Evolutionary conservation across 2,888 invertebrate species (phyloP), one percentile per base, ranked within the genome.

Genomic region (Drosophila ustulata): DNA sequence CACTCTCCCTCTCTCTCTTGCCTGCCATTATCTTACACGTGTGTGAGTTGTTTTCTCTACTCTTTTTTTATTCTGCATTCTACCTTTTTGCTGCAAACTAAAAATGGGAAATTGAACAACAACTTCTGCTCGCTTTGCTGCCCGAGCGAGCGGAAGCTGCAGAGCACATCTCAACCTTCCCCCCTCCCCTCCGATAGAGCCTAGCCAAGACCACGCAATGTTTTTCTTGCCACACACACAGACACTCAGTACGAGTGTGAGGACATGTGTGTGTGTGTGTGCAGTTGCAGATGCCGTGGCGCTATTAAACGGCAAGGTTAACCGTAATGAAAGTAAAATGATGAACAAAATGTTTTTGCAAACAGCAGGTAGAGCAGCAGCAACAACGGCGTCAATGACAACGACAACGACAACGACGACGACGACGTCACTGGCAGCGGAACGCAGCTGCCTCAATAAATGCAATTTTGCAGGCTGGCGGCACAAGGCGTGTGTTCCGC

Each of bases 91-190:
- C 70, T 66, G 80, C 69, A 66, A 76, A 78, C 82, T 84, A 79
- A 85, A 86, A 89, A 87, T 87, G 90, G 88, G 82, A 90, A 90
- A 89, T 90, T 90, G 78, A 90, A 90, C 87, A 90, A 85, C 89
- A 90, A 86, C 87, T 89, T 89, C 90, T 89, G 89, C 90, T 89
- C 90, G 89, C 89, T 89, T 90, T 89, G 79, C 81, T 90, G 87
- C 90, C 87, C 74, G 90, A 90, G 87, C 89, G 80, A 83, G 90
- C 83, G 89, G 90, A 90, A 90, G 83, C 75, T 70, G 71, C 69
- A 50, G 57, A 61, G 69, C 52, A 68, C 57, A 46, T 18, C 64
- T 50, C 51, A 45, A 41, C 39, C 3, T 1, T 9, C 5, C 30
- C 26, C 46, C n/a, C 4, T 1, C 7, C 5, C 13, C 26, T 37